A percentile compares a stretch with the other conserved stretches of the same genome.
These are phyloP conservation scores for Caracal caracal DNA, from an alignment of 2,113 vertebrate species.

Conservation along the genomic window DNA sequence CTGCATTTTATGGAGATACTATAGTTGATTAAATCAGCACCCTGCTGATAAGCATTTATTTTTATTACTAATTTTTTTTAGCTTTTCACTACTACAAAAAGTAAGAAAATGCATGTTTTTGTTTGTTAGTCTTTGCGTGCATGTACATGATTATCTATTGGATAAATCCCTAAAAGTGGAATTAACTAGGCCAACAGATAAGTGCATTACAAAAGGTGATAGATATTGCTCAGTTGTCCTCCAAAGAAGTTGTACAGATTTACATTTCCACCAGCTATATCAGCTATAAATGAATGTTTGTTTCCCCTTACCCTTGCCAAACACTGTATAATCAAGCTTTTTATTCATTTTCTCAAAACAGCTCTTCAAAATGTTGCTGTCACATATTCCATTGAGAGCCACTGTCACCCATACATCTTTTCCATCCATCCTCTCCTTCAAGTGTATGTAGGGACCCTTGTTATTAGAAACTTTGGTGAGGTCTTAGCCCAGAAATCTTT, in stretches of 20 bases:
- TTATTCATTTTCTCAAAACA: neutral
- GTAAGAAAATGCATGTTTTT: neutral
- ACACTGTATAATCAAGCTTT: neutral
- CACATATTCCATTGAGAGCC: neutral
- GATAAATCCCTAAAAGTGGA: neutral
- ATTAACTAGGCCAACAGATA: neutral
- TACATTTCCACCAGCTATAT: neutral
- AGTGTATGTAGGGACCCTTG: neutral
- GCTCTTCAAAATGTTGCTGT: neutral
- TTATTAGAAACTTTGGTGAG: neutral
- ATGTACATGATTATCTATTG: neutral
- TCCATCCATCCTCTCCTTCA: neutral
- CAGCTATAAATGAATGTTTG: neutral
- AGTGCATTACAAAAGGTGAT: neutral
- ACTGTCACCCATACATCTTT: neutral
- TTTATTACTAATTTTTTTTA: neutral
- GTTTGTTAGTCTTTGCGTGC: neutral
- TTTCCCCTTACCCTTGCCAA: neutral
- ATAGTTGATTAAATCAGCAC: neutral
- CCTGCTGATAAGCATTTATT: neutral
- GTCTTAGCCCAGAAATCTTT: neutral
- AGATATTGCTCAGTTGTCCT: neutral
- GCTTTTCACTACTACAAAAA: neutral
- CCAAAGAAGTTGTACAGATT: neutral
- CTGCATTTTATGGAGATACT: neutral